Evolutionary conservation across 2,797 vertebrate genomes (phyloP), one percentile per base, ranked within the genome.

Genomic region (Masticophis lateralis): DNA sequence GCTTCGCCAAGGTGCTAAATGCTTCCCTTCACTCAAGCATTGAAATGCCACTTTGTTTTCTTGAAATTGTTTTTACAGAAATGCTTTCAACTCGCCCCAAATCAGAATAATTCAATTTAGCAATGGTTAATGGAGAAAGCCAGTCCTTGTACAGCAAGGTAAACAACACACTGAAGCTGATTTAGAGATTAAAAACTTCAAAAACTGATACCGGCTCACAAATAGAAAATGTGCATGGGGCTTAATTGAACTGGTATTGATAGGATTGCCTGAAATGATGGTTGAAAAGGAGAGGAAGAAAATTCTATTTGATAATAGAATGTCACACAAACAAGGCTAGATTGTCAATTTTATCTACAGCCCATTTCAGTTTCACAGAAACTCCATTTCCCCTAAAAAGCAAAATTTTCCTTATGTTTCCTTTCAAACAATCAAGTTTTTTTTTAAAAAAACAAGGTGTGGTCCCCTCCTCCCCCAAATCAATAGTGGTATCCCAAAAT

Each of bases 21-120:
- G 94, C 93, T 43, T 94, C 53, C 22, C 59, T 92, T 95, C 96
- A 47, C 90, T n/a, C 91, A 37, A 51, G 18, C 93, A 93, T 94
- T 96, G 96, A 95, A 94, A 96, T 95, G 93, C 10, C 6, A 32
- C 87, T 91, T 94, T 97, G 95, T 96, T 97, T 96, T 94, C 92
- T 66, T 6, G 66, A 60, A 95, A 93, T 94, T 93, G 93, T 93
- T 89, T 95, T 96, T 16, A 12, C 87, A 86, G 86, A 92, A 93
- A 3, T 79, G 60, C 27, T 13, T 87, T 59, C 51, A 90, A 87
- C 37, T 87, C n/a, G 3, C 4, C 32, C 61, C 83, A 25, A 28
- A 28, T 51, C 8, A 16, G 90, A 59, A 87, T 69, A 51, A 90
- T 90, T 90, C 61, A 27, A 20, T 18, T 66, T 66, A 47, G 25